A percentile compares a stretch with the other conserved stretches of the same genome.
Evolutionary conservation across 30 jellyfish, hydroid and myxozoan species (phyloP).

Genomic region (Hydractinia echinata): DNA sequence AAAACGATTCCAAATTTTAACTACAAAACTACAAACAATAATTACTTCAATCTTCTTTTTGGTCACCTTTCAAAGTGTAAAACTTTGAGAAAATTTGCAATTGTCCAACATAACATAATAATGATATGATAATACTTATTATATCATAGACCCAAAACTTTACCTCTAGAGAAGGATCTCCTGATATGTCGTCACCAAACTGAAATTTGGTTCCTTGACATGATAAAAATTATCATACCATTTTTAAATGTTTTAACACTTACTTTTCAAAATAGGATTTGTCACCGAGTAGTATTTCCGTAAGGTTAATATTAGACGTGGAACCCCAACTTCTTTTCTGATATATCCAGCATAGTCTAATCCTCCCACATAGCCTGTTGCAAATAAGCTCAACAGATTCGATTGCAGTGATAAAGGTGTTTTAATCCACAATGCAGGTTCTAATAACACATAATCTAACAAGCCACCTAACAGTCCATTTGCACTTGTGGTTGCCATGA

Average conservation of each 20-base stretch:
- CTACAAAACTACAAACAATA: too few relatives aligned
- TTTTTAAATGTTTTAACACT: neutral
- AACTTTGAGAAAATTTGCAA: too few relatives aligned
- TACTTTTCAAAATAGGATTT: neutral
- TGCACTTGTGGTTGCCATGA: slow-evolving; percentile 93
- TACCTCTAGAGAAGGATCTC: too few relatives aligned
- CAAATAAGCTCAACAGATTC: slow-evolving; percentile 82
- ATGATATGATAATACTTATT: too few relatives aligned
- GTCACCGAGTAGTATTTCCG: slow-evolving; percentile 65
- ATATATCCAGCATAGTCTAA: slow-evolving; percentile 93
- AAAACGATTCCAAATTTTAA: too few relatives aligned
- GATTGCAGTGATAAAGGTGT: slow-evolving; percentile 84
- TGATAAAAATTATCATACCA: too few relatives aligned
- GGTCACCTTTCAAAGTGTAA: too few relatives aligned
- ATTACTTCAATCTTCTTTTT: too few relatives aligned
- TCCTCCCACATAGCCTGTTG: slow-evolving; percentile 96
- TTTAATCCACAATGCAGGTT: slow-evolving; percentile 86
- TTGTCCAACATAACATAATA: too few relatives aligned
- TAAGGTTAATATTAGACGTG: slow-evolving; percentile 74
- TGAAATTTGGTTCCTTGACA: too few relatives aligned
- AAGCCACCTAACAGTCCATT: slow-evolving; percentile 87
- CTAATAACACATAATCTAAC: slow-evolving; percentile 68
- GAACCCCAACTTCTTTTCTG: slow-evolving; percentile 85
- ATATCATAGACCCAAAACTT: too few relatives aligned
- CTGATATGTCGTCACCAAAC: too few relatives aligned